These are phyloP conservation scores for Hypocryptadius cinnamomeus DNA, from an alignment of 2,113 vertebrate species.

Conservation along the genomic window DNA sequence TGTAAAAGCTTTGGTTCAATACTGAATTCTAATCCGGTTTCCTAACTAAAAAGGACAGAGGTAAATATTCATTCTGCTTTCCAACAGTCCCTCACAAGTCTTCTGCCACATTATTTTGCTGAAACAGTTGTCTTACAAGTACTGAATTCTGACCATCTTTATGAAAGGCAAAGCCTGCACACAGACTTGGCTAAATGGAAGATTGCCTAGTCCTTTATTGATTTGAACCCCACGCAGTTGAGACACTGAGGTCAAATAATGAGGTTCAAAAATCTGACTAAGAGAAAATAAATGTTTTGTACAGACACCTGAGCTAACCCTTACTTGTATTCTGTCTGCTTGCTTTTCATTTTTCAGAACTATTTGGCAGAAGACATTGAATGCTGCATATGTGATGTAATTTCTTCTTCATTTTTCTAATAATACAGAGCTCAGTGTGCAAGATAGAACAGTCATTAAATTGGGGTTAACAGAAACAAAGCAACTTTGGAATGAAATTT, in stretches of 20 bases:
- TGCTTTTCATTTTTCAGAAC: background rate
- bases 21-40: background rate
- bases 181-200: background rate
- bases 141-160: background rate
- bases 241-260: background rate
- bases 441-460: background rate
- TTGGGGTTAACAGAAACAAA: background rate
- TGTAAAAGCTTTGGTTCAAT: background rate
- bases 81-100: background rate
- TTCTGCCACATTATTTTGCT: background rate
- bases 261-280: background rate
- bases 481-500: background rate
- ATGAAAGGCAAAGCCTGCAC: background rate
- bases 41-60: background rate
- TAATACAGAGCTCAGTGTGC: background rate
- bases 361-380: background rate
- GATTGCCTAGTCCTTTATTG: background rate
- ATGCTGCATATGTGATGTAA: background rate
- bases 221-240: background rate
- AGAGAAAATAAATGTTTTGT: background rate
- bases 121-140: background rate
- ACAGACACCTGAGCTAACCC: background rate
- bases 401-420: background rate
- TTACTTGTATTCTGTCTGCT: background rate
- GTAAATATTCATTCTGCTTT: background rate